Evolutionary conservation across 1,140 invertebrate species (phyloP), one percentile per base, ranked within the genome.

Genomic region (Heliconius eleuchia): DNA sequence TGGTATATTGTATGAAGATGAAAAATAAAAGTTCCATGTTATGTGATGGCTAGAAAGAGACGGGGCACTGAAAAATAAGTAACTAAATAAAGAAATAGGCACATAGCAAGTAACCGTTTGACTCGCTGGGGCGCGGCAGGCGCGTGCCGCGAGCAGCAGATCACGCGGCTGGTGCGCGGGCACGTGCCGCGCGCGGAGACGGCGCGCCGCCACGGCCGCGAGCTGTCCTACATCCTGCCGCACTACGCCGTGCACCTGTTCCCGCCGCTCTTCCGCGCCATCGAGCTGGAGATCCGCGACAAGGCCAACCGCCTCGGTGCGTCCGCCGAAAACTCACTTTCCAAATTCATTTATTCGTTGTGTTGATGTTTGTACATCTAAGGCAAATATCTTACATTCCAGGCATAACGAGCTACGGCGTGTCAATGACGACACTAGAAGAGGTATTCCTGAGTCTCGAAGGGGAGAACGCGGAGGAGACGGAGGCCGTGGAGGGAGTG

Each of bases 401-500:
- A 95, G 97, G 97, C 30, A 97, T 99, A 74, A 97, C 96, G 79
- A 98, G 97, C 87, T 99, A 98, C 90, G 98, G 98, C 0, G 97
- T 99, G 1, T 98, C 98, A 37, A 98, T 99, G 97, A 99, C 98
- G 19, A 98, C 98, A 0, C 91, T 99, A 77, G 98, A 99, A 92
- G 98, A 99, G 91, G 98, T 98, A 18, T 96, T 96, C 80, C 94
- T 98, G 55, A 97, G 97, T 84, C 86, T 98, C 71, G 97, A 97
- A 90, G 96, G 97, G 71, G 96, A 97, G 82, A 94, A 94, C 76
- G 96, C 96, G 37, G 96, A 96, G 78, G 96, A 96, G 78, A 96
- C 96, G 55, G 96, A 96, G 66, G 95, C 95, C 0, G 96, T 97
- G 84, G 96, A 97, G 76, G 96, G 97, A 83, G 92, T 97, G 8